phyloP scores from a whole-genome alignment of 2,888 invertebrate species.

The Athripsodes cinereus region DNA sequence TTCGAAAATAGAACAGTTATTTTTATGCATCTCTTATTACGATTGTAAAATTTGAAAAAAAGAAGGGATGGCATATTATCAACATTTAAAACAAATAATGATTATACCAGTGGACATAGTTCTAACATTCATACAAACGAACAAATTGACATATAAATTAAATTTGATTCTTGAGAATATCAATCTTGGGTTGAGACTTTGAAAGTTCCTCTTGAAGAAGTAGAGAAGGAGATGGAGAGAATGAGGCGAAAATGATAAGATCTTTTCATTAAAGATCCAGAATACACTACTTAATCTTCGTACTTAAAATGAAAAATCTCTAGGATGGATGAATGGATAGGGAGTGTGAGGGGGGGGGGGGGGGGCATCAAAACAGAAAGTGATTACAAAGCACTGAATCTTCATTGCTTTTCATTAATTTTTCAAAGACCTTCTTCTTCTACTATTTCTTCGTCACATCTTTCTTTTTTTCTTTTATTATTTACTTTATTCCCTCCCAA shows the following conservation, averaged over 20 bases:
- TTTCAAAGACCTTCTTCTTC: slow-evolving; percentile 9
- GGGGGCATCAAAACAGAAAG: slow-evolving; percentile 13
- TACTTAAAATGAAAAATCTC: slow-evolving; percentile 16
- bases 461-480: neutral
- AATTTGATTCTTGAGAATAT: no score
- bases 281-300: slow-evolving; percentile 8
- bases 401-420: slow-evolving; percentile 18
- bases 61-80: no score
- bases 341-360: no score
- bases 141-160: no score
- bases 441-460: slow-evolving; percentile 8
- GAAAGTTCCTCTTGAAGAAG: neutral
- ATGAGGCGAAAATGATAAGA: neutral
- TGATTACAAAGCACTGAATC: slow-evolving; percentile 9
- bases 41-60: no score
- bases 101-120: no score
- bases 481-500: neutral
- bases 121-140: no score
- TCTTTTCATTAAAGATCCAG: slow-evolving; percentile 4
- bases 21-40: no score
- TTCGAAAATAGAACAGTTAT: no score
- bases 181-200: no score
- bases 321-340: neutral
- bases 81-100: no score
- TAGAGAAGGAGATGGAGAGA: no score